A percentile compares a stretch with the other conserved stretches of the same genome.
Evolutionary conservation across 37 sponge, comb jelly and placozoan genomes (phyloP).

Genomic region (Axinella damicornis): DNA sequence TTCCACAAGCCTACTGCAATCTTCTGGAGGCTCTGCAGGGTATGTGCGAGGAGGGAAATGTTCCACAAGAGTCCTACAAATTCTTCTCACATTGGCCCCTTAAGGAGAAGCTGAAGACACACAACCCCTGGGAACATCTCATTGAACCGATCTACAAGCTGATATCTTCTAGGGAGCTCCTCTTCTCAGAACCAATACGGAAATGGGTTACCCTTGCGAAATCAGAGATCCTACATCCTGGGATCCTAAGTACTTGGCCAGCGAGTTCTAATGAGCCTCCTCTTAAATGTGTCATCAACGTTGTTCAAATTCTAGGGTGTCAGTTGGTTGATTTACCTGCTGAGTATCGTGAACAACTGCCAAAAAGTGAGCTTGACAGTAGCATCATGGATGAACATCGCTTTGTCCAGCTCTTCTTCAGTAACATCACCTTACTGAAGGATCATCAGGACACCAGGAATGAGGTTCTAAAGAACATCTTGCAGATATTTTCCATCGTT

Average conservation of each 20-base stretch:
- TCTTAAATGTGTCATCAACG: constrained; percentile 23
- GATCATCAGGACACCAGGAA: constrained; percentile 24
- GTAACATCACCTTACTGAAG: not conserved
- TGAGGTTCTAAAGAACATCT: constrained; percentile 9
- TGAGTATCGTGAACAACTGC: constrained; percentile 4
- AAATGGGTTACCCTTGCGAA: constrained; percentile 6
- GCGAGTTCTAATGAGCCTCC: not conserved
- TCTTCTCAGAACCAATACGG: constrained; percentile 16
- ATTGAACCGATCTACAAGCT: constrained; percentile 2
- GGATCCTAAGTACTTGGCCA: not conserved
- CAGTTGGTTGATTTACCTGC: constrained; percentile 33
- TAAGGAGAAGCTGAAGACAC: not conserved
- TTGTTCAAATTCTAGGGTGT: not conserved
- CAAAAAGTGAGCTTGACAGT: not conserved
- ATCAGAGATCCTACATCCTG: not conserved
- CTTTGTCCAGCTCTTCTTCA: constrained; percentile 36
- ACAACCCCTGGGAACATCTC: constrained; percentile 47
- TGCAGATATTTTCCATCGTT: constrained; percentile 17
- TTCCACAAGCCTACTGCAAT: constrained; percentile 29
- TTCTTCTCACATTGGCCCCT: constrained; percentile 64
- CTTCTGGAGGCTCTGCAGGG: constrained; percentile 22
- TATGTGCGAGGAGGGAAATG: not conserved
- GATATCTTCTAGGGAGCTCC: constrained; percentile 9
- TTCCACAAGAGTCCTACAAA: constrained; percentile 10
- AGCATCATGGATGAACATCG: constrained; percentile 2